Percentiles rank a stretch among this genome's conserved stretches.
Conservation (phyloP, 2,797 vertebrate species). For the Coregonus suidteri region DNA sequence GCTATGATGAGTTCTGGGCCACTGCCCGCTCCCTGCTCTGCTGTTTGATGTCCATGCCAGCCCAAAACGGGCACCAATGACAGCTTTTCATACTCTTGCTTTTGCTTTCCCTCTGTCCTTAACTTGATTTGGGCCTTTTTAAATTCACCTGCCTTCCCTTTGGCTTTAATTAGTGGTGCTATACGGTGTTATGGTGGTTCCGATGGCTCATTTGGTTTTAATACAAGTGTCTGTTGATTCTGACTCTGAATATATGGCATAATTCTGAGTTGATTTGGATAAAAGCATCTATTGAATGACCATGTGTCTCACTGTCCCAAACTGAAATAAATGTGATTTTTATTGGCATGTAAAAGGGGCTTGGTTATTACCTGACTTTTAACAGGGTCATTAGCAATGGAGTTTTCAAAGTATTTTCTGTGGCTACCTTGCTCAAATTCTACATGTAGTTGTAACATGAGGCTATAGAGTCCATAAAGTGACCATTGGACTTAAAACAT, state of each 20-base stretch:
- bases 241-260: neutral
- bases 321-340: no score
- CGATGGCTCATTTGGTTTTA: neutral
- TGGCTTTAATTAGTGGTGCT: neutral
- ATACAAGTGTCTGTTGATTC: neutral
- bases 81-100: neutral
- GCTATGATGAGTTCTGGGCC: neutral
- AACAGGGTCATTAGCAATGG: no score
- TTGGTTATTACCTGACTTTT: no score
- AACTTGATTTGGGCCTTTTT: neutral
- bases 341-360: no score
- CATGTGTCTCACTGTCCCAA: no score
- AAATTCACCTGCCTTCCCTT: neutral
- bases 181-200: neutral
- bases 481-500: no score
- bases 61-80: neutral
- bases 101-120: neutral
- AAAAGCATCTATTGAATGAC: no score
- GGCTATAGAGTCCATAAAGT: no score
- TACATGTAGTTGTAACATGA: no score
- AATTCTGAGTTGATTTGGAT: no score
- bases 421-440: neutral
- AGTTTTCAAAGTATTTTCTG: neutral
- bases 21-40: neutral
- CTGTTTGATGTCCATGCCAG: neutral